Evolutionary conservation across 2,888 invertebrate species (phyloP).

Genomic region (Helicoverpa assulta): DNA sequence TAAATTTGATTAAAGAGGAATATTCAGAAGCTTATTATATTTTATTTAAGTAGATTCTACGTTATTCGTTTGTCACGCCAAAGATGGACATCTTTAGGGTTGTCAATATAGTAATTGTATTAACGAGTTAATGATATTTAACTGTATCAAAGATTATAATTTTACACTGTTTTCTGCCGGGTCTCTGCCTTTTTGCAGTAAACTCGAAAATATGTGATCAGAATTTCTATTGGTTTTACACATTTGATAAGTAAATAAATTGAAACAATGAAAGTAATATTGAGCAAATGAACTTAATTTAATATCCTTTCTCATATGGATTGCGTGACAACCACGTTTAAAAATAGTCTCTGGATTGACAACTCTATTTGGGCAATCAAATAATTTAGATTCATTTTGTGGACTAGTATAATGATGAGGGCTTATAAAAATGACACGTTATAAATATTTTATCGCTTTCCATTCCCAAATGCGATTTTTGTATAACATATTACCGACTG

Average conservation of each 20-base stretch:
- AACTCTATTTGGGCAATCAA: conserved; percentile 36
- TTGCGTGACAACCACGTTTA: neutral
- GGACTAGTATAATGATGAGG: conserved; percentile 41
- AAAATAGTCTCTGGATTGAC: neutral
- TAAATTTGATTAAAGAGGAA: conserved; percentile 36
- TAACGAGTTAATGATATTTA: too few relatives aligned
- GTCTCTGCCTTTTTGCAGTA: too few relatives aligned
- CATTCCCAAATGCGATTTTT: neutral
- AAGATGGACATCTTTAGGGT: neutral
- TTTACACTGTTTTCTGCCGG: too few relatives aligned
- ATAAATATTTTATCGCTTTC: conserved; percentile 27
- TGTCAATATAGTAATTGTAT: neutral
- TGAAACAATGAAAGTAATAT: too few relatives aligned
- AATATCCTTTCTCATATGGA: too few relatives aligned
- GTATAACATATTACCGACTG: neutral
- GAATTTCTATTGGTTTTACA: too few relatives aligned
- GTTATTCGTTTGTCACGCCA: conserved; percentile 36
- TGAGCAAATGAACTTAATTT: too few relatives aligned
- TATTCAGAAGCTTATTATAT: conserved; percentile 27
- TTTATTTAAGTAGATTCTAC: conserved; percentile 25
- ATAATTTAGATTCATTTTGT: conserved; percentile 40
- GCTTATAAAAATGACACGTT: conserved; percentile 15
- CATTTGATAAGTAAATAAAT: too few relatives aligned
- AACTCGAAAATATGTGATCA: too few relatives aligned
- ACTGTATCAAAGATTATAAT: too few relatives aligned